Conservation (phyloP, 2,888 invertebrate species). For the Xestia c-nigrum region DNA sequence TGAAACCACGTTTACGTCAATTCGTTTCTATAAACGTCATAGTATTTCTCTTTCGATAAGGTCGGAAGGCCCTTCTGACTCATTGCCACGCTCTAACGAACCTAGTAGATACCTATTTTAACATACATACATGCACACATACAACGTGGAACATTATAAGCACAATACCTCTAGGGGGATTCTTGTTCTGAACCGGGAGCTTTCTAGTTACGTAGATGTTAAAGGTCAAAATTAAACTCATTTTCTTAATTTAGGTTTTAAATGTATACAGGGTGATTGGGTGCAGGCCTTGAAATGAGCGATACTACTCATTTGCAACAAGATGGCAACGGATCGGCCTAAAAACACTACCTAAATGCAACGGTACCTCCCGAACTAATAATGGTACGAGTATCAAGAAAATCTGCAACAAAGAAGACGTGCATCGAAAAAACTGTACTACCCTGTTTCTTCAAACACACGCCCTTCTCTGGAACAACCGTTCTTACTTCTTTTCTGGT, state of each 20-base stretch:
- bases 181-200: not conserved
- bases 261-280: not conserved
- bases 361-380: no score
- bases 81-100: not conserved
- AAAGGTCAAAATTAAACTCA: not conserved
- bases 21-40: not conserved
- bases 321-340: no score
- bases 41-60: not conserved
- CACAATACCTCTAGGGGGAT: not conserved
- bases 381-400: no score
- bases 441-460: no score
- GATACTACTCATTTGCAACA: no score
- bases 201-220: not conserved
- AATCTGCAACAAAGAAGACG: no score
- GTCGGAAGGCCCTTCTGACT: not conserved
- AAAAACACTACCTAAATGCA: no score
- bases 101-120: not conserved
- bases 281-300: no score
- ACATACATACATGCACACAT: not conserved
- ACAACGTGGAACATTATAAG: not conserved
- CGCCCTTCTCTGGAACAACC: no score
- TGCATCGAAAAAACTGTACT: no score
- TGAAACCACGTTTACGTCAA: conserved; percentile 9
- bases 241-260: not conserved
- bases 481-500: no score